These are phyloP conservation scores for Pangasianodon hypophthalmus DNA, from an alignment of 2,113 vertebrate genomes.

Conservation along the genomic window DNA sequence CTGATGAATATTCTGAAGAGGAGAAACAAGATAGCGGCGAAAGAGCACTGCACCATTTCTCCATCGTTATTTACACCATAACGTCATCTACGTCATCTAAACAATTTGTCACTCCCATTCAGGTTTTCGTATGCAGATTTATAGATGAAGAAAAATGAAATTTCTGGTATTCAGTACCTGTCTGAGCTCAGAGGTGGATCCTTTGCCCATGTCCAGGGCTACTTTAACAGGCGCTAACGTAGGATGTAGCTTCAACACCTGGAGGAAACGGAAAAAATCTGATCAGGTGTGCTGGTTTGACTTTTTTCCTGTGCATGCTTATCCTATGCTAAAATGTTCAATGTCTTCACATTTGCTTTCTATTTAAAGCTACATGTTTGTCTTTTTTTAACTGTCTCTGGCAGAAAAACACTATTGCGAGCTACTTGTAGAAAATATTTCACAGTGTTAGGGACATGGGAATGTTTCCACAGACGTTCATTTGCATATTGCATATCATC, in stretches of 20 bases:
- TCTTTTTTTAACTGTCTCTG: not conserved
- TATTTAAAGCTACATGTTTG: not conserved
- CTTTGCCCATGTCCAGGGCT: constrained; percentile 84
- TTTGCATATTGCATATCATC: not conserved
- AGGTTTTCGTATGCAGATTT: not conserved
- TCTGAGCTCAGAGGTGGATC: constrained; percentile 82
- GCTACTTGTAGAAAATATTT: not conserved
- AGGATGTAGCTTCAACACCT: constrained; percentile 96
- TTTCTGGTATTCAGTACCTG: constrained; percentile 72
- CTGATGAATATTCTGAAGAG: not conserved
- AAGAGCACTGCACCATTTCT: too few species aligned
- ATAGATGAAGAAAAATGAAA: not conserved
- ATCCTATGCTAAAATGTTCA: not conserved
- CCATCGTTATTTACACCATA: too few species aligned
- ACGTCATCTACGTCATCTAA: not conserved
- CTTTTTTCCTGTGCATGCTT: not conserved
- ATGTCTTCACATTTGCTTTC: not conserved
- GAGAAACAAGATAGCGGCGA: not conserved
- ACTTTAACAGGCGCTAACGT: constrained; percentile 88
- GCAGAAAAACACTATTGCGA: not conserved
- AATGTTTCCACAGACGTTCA: not conserved
- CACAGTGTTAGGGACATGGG: not conserved
- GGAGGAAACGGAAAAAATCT: not conserved
- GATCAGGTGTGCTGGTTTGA: not conserved
- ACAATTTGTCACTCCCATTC: not conserved